phyloP scores from a whole-genome alignment of 1,140 invertebrate genomes.

The Drosophila oshimai region DNA sequence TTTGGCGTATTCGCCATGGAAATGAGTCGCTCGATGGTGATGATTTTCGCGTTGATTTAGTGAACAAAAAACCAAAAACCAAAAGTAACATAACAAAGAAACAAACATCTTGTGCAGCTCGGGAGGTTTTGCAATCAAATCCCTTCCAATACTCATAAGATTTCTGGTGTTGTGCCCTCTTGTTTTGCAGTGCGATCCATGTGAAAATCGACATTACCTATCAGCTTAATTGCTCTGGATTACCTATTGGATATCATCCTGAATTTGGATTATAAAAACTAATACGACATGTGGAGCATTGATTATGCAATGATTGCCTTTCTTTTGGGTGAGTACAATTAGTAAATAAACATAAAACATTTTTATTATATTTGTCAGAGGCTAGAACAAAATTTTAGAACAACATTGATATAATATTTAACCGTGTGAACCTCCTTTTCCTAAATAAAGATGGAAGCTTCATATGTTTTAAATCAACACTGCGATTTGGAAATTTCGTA shows the following conservation, averaged over 20 bases:
- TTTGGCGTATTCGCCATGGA: slow-evolving; percentile 43
- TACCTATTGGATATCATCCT: slow-evolving; percentile 56
- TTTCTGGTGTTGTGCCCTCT: slow-evolving; percentile 64
- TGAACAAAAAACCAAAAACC: slow-evolving; percentile 6
- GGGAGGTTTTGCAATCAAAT: slow-evolving; percentile 38
- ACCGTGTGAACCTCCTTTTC: too few relatives aligned
- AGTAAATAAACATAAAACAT: background rate
- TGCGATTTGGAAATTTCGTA: too few relatives aligned
- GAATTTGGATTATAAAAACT: slow-evolving; percentile 45
- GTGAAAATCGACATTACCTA: slow-evolving; percentile 59
- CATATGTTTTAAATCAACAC: too few relatives aligned
- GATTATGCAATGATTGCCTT: slow-evolving; percentile 53
- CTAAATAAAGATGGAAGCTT: too few relatives aligned
- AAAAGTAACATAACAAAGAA: slow-evolving; percentile 23
- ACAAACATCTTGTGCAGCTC: slow-evolving; percentile 56
- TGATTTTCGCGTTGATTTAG: slow-evolving; percentile 50
- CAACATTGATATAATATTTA: too few relatives aligned
- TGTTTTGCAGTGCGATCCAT: slow-evolving; percentile 73
- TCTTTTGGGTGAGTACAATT: slow-evolving; percentile 54
- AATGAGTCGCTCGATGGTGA: slow-evolving; percentile 54
- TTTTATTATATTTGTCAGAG: background rate
- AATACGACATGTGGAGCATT: slow-evolving; percentile 45
- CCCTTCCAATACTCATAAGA: slow-evolving; percentile 55
- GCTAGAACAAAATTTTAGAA: too few relatives aligned
- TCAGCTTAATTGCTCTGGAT: slow-evolving; percentile 70